These are phyloP conservation scores for Alligator mississippiensis DNA, from an alignment of 2,113 vertebrate species.

Conservation along the genomic window DNA sequence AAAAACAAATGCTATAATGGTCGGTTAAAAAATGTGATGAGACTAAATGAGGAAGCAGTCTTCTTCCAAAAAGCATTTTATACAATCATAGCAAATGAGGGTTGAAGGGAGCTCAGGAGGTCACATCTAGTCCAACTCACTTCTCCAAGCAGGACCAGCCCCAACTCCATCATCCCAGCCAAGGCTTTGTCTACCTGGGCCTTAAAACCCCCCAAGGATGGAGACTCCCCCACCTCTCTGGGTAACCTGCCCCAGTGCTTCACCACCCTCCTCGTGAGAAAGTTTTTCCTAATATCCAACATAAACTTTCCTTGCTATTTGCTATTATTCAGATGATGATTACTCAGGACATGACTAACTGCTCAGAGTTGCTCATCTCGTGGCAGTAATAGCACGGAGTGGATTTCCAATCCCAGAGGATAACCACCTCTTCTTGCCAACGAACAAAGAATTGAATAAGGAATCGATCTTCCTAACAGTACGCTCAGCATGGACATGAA, in stretches of 20 bases:
- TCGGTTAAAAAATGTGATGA: neutral
- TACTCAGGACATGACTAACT: neutral
- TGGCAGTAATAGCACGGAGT: neutral
- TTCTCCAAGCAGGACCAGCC: too few species aligned
- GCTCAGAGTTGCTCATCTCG: neutral
- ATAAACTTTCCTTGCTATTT: neutral
- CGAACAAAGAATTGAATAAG: constrained; percentile 4
- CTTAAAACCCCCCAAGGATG: too few species aligned
- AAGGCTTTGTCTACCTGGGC: too few species aligned
- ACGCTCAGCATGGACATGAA: neutral
- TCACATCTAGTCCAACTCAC: too few species aligned
- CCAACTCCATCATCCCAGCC: too few species aligned
- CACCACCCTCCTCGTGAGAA: too few species aligned
- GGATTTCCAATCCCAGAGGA: neutral
- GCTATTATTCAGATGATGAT: neutral
- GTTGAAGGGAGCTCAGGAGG: too few species aligned
- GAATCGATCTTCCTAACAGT: neutral
- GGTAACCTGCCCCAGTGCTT: too few species aligned
- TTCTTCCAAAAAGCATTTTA: neutral
- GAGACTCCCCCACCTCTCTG: too few species aligned
- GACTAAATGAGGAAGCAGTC: neutral
- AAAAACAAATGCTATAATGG: too few species aligned
- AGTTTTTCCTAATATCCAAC: too few species aligned
- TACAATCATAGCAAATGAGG: too few species aligned
- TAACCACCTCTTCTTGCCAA: constrained; percentile 10